A percentile compares a stretch with the other conserved stretches of the same genome.
Conservation (phyloP, 1,140 invertebrate genomes). For the Anthonomus grandis region DNA sequence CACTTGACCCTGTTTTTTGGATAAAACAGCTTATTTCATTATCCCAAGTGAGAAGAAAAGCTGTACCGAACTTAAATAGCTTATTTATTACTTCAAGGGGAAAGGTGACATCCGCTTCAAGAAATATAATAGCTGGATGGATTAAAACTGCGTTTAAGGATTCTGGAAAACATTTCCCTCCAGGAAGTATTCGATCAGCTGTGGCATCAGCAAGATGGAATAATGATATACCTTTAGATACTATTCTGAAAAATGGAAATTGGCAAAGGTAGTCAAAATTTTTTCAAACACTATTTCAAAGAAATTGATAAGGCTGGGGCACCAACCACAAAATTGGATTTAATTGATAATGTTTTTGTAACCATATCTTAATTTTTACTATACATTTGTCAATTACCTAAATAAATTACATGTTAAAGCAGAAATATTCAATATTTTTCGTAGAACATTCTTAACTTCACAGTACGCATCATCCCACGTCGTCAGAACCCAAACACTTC, state of each 20-base stretch:
- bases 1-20: not conserved
- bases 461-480: not conserved
- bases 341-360: not conserved
- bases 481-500: not conserved
- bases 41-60: not conserved
- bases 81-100: slow-evolving; percentile 30
- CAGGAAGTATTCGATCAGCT: slow-evolving; percentile 36
- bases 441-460: no score
- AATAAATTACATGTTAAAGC: no score
- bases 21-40: not conserved
- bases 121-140: slow-evolving; percentile 31
- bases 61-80: not conserved
- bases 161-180: slow-evolving; percentile 28
- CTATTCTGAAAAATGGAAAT: slow-evolving; percentile 32
- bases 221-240: slow-evolving; percentile 32
- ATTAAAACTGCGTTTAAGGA: slow-evolving; percentile 31
- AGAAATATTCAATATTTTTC: no score
- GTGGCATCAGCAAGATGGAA: slow-evolving; percentile 37
- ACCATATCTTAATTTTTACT: not conserved
- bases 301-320: not conserved
- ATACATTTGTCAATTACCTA: no score
- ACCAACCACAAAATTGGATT: not conserved
- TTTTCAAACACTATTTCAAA: slow-evolving; percentile 39
- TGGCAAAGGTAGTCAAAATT: slow-evolving; percentile 36
- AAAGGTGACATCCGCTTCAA: not conserved